These are phyloP conservation scores for Loriculus beryllinus DNA, from an alignment of 2,797 vertebrate genomes.

Conservation along the genomic window DNA sequence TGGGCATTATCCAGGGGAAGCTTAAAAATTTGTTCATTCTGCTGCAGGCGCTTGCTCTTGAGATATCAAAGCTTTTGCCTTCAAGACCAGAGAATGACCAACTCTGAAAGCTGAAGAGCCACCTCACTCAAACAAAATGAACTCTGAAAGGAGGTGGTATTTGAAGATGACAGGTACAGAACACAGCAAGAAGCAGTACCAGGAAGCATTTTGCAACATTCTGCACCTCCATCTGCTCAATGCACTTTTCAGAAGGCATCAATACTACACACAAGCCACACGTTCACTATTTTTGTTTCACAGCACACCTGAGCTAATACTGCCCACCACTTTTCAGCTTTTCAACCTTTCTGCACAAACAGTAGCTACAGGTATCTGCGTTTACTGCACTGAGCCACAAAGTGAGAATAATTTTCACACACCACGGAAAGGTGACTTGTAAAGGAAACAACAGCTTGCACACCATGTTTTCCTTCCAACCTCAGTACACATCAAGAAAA, in stretches of 20 bases:
- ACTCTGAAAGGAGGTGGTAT: neutral
- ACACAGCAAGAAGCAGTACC: neutral
- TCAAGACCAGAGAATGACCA: neutral
- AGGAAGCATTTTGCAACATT: neutral
- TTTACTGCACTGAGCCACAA: neutral
- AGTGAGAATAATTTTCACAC: neutral
- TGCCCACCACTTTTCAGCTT: neutral
- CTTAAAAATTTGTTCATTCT: neutral
- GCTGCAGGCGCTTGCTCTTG: neutral
- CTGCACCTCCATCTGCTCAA: neutral
- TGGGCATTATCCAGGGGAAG: rapidly evolving
- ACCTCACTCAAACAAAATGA: neutral
- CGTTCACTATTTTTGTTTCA: neutral
- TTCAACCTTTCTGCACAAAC: neutral
- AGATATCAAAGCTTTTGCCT: neutral
- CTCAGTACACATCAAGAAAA: neutral
- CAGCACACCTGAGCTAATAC: rapidly evolving
- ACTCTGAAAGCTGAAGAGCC: neutral
- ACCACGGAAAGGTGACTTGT: neutral
- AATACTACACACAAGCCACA: rapidly evolving
- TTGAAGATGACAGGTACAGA: neutral
- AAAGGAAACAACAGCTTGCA: neutral
- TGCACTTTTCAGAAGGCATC: rapidly evolving
- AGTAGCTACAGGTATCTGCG: neutral
- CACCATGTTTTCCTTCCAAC: neutral